Percentiles rank a stretch among this genome's conserved stretches.
Conservation (phyloP, 1,140 invertebrate genomes). For the Triops longicaudatus region DNA sequence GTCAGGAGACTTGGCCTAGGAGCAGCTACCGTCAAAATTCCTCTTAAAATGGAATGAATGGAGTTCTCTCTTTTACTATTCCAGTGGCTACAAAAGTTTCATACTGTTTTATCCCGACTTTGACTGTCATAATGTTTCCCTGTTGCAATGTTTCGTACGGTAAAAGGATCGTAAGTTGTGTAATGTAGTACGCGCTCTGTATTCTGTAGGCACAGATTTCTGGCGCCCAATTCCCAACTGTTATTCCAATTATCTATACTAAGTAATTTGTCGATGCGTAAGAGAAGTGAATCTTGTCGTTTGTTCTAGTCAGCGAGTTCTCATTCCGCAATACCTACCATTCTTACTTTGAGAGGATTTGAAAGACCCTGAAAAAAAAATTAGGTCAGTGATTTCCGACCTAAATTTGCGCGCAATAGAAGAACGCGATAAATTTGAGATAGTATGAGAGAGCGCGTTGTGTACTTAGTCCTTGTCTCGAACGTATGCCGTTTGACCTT, state of each 20-base stretch:
- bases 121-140: no score
- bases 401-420: not conserved
- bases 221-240: no score
- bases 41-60: conserved; percentile 30
- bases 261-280: not conserved
- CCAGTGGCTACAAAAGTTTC: no score
- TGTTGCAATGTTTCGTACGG: no score
- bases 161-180: no score
- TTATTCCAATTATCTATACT: not conserved
- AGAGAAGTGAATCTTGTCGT: not conserved
- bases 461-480: not conserved
- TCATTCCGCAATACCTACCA: not conserved
- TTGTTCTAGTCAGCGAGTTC: not conserved
- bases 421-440: not conserved
- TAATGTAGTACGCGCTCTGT: no score
- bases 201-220: no score
- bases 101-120: no score
- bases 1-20: conserved; percentile 36
- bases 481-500: not conserved
- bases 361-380: conserved; percentile 6
- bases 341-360: not conserved
- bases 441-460: not conserved
- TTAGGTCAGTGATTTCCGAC: not conserved
- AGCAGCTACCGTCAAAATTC: conserved; percentile 34
- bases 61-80: not conserved